These are phyloP conservation scores for Ondatra zibethicus DNA, from an alignment of 2,113 vertebrate species.

Conservation along the genomic window DNA sequence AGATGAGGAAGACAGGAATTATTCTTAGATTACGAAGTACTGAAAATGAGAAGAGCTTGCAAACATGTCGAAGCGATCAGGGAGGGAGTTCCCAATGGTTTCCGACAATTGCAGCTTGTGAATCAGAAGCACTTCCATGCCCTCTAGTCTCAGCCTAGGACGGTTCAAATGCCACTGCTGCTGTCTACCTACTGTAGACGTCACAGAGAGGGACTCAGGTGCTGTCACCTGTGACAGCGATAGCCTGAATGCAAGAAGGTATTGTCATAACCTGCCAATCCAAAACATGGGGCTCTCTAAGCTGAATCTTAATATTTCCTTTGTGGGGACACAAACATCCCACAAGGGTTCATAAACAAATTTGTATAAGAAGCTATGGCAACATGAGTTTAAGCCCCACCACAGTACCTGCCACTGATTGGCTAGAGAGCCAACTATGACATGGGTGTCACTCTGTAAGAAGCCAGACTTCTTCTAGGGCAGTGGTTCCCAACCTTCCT, in stretches of 20 bases:
- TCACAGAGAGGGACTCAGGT: neutral
- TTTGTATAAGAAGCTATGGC: neutral
- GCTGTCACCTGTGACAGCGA: neutral
- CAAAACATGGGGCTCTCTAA: neutral
- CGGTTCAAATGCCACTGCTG: neutral
- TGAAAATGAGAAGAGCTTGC: neutral
- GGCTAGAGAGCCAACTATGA: neutral
- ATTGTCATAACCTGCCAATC: neutral
- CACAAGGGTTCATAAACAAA: neutral
- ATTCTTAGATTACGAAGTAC: slow-evolving; percentile 30
- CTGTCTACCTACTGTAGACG: neutral
- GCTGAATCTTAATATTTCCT: neutral
- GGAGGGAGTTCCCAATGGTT: neutral
- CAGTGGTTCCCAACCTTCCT: neutral
- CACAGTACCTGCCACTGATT: neutral
- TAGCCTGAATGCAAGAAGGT: neutral
- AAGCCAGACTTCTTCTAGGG: neutral
- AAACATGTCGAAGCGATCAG: slow-evolving; percentile 11
- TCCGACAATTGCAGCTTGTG: neutral
- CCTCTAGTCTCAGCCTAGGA: neutral
- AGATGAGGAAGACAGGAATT: neutral
- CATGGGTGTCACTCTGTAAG: neutral
- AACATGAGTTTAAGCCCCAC: neutral
- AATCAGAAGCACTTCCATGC: neutral
- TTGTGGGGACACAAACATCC: neutral